Conservation (phyloP, 2,797 vertebrate species). For the Echiichthys vipera region DNA sequence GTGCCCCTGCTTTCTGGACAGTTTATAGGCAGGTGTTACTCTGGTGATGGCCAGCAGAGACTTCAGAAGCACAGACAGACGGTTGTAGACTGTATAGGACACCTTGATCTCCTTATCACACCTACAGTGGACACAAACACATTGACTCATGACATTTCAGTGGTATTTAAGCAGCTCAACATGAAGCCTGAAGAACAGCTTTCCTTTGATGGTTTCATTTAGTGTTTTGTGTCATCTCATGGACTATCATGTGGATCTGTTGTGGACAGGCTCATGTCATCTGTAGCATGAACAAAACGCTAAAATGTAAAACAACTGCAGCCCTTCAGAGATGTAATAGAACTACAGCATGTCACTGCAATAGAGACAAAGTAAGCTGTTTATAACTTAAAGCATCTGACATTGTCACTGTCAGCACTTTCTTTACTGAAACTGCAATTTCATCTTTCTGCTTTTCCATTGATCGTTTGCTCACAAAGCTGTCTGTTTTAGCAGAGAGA, state of each 20-base stretch:
- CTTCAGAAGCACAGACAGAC: constrained; percentile 95
- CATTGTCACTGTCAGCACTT: no score
- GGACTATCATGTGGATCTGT: not conserved
- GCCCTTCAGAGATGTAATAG: not conserved
- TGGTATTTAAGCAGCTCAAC: not conserved
- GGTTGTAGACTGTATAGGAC: constrained; percentile 98
- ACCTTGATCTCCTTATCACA: constrained; percentile 99
- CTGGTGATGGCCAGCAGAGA: constrained; percentile 98
- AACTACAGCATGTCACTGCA: not conserved
- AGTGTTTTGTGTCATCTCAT: not conserved
- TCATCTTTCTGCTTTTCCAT: not conserved
- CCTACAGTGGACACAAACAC: constrained; percentile 74
- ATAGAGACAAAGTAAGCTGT: not conserved
- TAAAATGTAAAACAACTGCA: not conserved
- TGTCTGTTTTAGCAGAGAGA: not conserved
- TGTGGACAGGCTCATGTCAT: not conserved
- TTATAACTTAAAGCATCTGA: not conserved
- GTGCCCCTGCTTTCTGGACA: constrained; percentile 97
- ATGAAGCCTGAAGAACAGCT: not conserved
- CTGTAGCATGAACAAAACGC: no score
- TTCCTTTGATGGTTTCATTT: not conserved
- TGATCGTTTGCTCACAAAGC: not conserved
- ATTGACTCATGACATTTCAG: not conserved
- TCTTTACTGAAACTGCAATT: not conserved
- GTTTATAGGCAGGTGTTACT: constrained; percentile 97